Evolutionary conservation across 1,140 invertebrate species (phyloP).

Genomic region (Dinoponera quadriceps): DNA sequence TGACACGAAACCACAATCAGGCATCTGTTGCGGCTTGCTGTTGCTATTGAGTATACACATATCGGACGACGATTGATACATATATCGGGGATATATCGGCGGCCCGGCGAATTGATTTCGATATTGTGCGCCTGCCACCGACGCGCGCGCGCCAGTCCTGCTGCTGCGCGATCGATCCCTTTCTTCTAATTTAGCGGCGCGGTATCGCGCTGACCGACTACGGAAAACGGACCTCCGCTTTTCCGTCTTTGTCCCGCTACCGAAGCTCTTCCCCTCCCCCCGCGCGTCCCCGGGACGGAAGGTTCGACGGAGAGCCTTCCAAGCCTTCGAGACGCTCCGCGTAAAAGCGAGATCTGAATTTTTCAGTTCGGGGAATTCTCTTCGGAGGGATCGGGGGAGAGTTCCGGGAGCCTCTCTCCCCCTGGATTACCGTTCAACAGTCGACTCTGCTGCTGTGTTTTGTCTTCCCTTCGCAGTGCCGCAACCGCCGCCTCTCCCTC

Average conservation of each 20-base stretch:
- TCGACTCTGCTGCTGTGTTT: too few relatives aligned
- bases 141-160: too few relatives aligned
- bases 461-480: too few relatives aligned
- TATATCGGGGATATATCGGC: slow-evolving; percentile 51
- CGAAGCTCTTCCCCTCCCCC: neutral
- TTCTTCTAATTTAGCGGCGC: neutral
- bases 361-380: neutral
- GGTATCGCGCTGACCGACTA: neutral
- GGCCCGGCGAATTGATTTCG: slow-evolving; percentile 49
- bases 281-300: too few relatives aligned
- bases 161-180: slow-evolving; percentile 20
- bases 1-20: slow-evolving; percentile 59
- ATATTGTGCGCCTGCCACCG: slow-evolving; percentile 45
- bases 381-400: neutral
- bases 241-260: too few relatives aligned
- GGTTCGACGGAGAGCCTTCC: too few relatives aligned
- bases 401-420: too few relatives aligned
- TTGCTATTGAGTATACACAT: slow-evolving; percentile 54
- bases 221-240: neutral
- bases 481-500: too few relatives aligned
- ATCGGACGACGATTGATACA: slow-evolving; percentile 56
- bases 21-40: slow-evolving; percentile 58
- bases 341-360: slow-evolving; percentile 11
- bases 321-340: neutral
- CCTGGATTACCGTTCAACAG: too few relatives aligned